These are phyloP conservation scores for Triops longicaudatus DNA, from an alignment of 1,140 invertebrate species.

Conservation along the genomic window DNA sequence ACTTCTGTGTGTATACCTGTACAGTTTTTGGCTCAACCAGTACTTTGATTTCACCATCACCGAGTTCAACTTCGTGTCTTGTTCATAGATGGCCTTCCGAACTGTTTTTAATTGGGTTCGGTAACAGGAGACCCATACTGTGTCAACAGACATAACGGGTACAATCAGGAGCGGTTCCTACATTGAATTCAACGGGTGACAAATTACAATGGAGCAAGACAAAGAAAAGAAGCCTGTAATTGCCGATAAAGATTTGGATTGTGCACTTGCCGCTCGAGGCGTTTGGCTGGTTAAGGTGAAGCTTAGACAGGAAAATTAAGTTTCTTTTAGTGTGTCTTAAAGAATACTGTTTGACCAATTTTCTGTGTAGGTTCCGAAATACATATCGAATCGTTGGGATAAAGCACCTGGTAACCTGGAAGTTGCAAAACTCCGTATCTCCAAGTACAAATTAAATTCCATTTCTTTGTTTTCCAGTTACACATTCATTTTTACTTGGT, in stretches of 20 bases:
- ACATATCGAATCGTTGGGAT: constrained; percentile 84
- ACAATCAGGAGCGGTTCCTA: too few relatives aligned
- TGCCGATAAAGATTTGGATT: constrained; percentile 49
- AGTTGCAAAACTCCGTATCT: constrained; percentile 68
- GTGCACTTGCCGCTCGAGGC: constrained; percentile 75
- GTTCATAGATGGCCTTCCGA: too few relatives aligned
- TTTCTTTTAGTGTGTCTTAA: constrained; percentile 20
- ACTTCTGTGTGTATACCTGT: too few relatives aligned
- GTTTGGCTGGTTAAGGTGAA: constrained; percentile 90
- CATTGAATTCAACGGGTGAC: not conserved
- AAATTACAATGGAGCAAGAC: not conserved
- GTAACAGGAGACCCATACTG: too few relatives aligned
- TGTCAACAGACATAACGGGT: too few relatives aligned
- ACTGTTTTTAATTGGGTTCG: too few relatives aligned
- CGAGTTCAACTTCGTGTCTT: too few relatives aligned
- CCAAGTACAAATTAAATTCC: constrained; percentile 45
- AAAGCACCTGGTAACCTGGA: constrained; percentile 65
- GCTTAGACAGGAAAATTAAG: constrained; percentile 6
- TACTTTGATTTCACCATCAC: too few relatives aligned
- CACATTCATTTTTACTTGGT: not conserved
- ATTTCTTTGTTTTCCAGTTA: not conserved
- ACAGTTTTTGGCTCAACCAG: too few relatives aligned
- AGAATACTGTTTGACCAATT: constrained; percentile 27
- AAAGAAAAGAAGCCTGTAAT: constrained; percentile 27
- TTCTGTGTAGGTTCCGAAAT: constrained; percentile 64